Evolutionary conservation across 1,140 invertebrate genomes (phyloP).

Genomic region (Heterodera schachtii): DNA sequence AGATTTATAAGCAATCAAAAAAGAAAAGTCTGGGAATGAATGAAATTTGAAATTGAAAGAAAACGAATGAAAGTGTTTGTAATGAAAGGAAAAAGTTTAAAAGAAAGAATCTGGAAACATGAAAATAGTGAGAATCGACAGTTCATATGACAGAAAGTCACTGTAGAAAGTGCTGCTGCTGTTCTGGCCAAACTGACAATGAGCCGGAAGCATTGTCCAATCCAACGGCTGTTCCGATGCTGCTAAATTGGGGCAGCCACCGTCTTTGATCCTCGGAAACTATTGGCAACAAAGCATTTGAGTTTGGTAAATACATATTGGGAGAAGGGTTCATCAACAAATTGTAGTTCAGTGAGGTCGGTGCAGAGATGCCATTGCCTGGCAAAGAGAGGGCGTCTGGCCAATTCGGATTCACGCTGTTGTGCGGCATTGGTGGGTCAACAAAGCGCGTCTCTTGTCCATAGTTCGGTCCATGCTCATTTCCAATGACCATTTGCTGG

Average conservation of each 20-base stretch:
- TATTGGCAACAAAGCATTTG: not conserved
- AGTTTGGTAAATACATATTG: not conserved
- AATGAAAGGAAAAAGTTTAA: too few relatives aligned
- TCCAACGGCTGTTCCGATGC: not conserved
- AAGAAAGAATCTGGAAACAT: not conserved
- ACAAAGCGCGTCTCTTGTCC: not conserved
- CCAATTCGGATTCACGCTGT: not conserved
- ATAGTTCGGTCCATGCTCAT: not conserved
- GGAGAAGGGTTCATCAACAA: not conserved
- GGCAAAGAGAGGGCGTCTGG: not conserved
- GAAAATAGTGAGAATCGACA: not conserved
- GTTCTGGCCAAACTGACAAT: not conserved
- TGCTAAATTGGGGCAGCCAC: not conserved
- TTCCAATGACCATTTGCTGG: not conserved
- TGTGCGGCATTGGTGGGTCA: not conserved
- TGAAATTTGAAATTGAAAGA: not conserved
- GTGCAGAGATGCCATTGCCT: not conserved
- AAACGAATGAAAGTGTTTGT: not conserved
- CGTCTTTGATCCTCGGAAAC: not conserved
- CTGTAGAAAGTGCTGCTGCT: conserved; percentile 1
- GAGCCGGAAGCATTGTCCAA: not conserved
- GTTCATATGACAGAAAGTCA: not conserved
- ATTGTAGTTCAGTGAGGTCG: not conserved
- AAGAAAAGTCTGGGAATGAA: not conserved
- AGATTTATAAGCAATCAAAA: not conserved